Percentiles rank a stretch among this genome's conserved stretches.
Evolutionary conservation across 2,797 vertebrate species (phyloP).

Genomic region (Garrulus glandarius): DNA sequence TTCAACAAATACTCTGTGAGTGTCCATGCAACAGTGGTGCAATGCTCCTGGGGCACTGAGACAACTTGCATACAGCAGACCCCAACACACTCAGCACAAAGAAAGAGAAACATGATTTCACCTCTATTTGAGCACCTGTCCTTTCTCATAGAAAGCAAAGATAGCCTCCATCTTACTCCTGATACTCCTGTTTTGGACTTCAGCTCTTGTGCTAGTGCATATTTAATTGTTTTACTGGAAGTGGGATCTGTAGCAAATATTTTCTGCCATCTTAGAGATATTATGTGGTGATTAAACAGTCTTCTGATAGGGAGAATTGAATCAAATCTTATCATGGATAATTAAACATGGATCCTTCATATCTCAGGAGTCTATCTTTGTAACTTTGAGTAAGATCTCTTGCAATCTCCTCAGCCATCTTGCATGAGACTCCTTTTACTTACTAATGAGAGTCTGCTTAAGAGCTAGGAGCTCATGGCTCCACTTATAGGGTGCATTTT

Average conservation of each 20-base stretch:
- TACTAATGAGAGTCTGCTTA: neutral
- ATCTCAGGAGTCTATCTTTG: neutral
- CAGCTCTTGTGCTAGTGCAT: neutral
- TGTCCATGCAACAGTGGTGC: neutral
- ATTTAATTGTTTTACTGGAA: neutral
- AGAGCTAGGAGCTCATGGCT: neutral
- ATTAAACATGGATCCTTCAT: neutral
- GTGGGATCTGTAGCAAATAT: neutral
- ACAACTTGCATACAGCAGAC: neutral
- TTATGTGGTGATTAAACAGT: neutral
- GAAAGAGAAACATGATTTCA: neutral
- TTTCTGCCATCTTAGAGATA: neutral
- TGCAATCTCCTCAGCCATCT: neutral
- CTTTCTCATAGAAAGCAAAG: neutral
- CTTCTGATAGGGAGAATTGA: neutral
- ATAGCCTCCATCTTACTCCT: neutral
- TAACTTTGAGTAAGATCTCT: neutral
- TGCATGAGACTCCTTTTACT: neutral
- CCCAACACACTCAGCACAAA: rapidly evolving
- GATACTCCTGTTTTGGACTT: neutral
- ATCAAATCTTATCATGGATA: neutral
- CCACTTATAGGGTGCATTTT: neutral
- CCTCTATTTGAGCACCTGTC: neutral
- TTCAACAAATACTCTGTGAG: neutral
- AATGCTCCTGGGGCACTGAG: neutral